Base-by-base conservation (phyloP, 2,113 vertebrate species). In the Aspidoscelis tigris region DNA sequence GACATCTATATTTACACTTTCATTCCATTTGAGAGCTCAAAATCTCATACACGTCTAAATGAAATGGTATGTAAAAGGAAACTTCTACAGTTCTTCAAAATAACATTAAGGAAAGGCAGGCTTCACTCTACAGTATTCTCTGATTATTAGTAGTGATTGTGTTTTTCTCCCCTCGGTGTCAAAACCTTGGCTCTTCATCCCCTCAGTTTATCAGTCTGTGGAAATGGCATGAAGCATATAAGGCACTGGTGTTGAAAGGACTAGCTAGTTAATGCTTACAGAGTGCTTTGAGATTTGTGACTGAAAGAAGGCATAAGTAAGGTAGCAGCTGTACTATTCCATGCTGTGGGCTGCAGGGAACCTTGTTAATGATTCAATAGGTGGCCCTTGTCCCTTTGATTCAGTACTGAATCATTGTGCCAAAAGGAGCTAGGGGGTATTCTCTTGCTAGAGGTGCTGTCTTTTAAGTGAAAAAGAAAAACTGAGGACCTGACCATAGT, bases 341-440 rank as follows among this genome's bases (percentile, higher is more conserved):
- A 81, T 81, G 66, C 73, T 81, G 74, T 76, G 84, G 80, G 53
- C 78, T 39, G 72, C 72, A 11, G 78, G 72, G 78, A 76, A 76
- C 79, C 78, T 81, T 86, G 84, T 81, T 76, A 86, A 86, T 76
- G 78, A 81, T 86, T 86, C 84, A 86, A 76, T 81, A 81, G 78
- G 78, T 86, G 84, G 71, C 78, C 78, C 78, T 76, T 86, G 79
- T 86, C 79, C 79, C 79, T 82, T 86, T 82, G 80, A 86, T 86
- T 86, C 79, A 71, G 73, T 65, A 81, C 64, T 76, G 79, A 47
- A 50, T 77, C 73, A 41, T 33, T 77, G 74, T 86, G 79, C 72
- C 66, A 86, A 81, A 76, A 81, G 73, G 66, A 71, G 66, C 41
- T 77, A 64, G 79, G 73, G 53, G 64, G 80, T 86, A 77, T 64